A percentile compares a stretch with the other conserved stretches of the same genome.
These are phyloP conservation scores for Emydura subglobosa DNA, from an alignment of 2,113 vertebrate genomes.

Conservation along the genomic window DNA sequence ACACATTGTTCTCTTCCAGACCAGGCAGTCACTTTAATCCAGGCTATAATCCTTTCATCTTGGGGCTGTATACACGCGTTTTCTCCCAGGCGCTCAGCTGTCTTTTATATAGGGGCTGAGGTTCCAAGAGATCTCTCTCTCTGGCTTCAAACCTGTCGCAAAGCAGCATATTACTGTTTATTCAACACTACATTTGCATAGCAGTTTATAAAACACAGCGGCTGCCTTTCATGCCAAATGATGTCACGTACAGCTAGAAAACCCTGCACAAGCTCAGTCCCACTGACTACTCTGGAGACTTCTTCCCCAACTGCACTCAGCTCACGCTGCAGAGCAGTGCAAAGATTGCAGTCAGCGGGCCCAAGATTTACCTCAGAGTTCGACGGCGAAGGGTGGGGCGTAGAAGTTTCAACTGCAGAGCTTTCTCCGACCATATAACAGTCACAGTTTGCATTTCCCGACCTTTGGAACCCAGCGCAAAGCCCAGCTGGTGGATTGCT, in stretches of 20 bases:
- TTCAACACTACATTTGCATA: neutral
- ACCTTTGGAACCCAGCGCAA: neutral
- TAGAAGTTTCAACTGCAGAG: neutral
- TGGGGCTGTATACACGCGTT: neutral
- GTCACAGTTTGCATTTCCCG: neutral
- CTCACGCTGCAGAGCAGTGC: rapidly evolving
- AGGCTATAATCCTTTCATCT: neutral
- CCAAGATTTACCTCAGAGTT: rapidly evolving
- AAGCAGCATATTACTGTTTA: neutral
- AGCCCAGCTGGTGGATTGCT: rapidly evolving
- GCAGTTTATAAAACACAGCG: neutral
- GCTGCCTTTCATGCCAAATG: neutral
- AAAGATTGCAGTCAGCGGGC: rapidly evolving
- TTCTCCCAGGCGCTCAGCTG: neutral
- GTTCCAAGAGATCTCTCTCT: neutral
- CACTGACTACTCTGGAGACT: neutral
- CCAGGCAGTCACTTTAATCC: neutral
- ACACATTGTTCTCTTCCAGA: neutral
- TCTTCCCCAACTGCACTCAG: rapidly evolving
- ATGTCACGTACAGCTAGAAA: rapidly evolving
- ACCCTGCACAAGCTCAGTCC: rapidly evolving
- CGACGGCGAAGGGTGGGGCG: rapidly evolving
- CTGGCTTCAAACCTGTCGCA: neutral
- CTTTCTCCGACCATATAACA: neutral
- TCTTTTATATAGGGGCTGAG: neutral